Percentiles rank a stretch among this genome's conserved stretches.
Conservation (phyloP, 2,797 vertebrate genomes). For the Eleutherodactylus coqui region DNA sequence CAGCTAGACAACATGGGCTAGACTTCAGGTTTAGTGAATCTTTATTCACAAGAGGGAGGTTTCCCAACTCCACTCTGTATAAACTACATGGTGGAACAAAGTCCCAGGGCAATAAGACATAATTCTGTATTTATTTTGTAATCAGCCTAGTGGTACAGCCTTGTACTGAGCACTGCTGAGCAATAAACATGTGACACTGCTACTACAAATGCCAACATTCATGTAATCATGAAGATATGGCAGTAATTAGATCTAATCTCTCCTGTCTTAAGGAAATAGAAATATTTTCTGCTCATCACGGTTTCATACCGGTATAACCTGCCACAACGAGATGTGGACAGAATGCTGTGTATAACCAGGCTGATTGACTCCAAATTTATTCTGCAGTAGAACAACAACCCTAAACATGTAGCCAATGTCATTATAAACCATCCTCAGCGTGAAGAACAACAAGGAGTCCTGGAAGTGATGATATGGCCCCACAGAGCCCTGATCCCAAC, state of each 20-base stretch:
- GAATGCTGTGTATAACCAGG: background rate
- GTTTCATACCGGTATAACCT: background rate
- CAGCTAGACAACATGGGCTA: background rate
- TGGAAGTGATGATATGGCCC: too few species aligned
- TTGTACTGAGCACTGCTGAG: background rate
- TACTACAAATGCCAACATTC: background rate
- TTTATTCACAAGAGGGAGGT: background rate
- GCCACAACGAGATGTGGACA: too few species aligned
- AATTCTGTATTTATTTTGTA: constrained; percentile 10
- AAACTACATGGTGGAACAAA: constrained; percentile 15
- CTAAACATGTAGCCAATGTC: too few species aligned
- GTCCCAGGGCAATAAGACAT: background rate
- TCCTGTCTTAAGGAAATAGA: background rate
- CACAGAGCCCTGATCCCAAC: too few species aligned
- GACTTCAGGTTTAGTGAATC: background rate
- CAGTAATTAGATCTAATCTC: constrained; percentile 15
- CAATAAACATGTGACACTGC: constrained; percentile 13
- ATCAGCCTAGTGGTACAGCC: constrained; percentile 22
- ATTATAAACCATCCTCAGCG: too few species aligned
- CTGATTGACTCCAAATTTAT: too few species aligned
- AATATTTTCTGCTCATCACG: background rate
- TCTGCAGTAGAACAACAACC: too few species aligned
- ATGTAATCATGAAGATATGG: background rate
- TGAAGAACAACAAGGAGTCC: too few species aligned
- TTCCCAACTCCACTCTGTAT: background rate